phyloP scores from a whole-genome alignment of 2,113 vertebrate species.

The Ptychochromis oligacanthus region DNA sequence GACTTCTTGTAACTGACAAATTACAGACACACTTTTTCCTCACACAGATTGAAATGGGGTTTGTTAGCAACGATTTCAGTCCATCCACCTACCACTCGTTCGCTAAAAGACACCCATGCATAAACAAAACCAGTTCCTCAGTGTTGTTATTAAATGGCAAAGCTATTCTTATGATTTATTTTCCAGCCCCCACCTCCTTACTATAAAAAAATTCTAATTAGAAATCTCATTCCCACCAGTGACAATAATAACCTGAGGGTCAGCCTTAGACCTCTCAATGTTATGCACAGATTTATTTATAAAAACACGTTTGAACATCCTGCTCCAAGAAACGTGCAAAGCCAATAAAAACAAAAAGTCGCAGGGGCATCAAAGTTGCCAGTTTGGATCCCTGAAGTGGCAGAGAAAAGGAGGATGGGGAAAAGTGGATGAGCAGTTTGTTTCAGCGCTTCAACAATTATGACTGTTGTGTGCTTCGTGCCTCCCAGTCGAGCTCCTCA shows the following conservation, averaged over 20 bases:
- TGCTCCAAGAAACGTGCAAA: not conserved
- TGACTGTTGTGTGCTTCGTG: not conserved
- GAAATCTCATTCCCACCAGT: conserved; percentile 3
- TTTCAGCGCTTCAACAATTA: not conserved
- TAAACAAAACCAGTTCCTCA: not conserved
- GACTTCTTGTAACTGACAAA: conserved; percentile 27
- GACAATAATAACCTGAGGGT: not conserved
- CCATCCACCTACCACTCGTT: conserved; percentile 20
- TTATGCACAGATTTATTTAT: conserved; percentile 21
- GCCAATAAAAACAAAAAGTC: not conserved
- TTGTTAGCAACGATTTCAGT: not conserved
- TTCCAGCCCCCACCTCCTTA: not conserved
- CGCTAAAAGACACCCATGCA: not conserved
- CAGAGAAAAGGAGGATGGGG: not conserved
- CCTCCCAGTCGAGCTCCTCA: not conserved
- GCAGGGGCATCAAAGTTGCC: not conserved
- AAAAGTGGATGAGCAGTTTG: not conserved
- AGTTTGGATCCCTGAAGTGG: not conserved
- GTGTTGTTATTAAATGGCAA: not conserved
- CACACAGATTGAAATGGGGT: not conserved
- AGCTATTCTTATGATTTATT: conserved; percentile 5
- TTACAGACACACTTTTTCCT: conserved; percentile 16
- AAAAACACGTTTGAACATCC: conserved; percentile 7
- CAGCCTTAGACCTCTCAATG: not conserved
- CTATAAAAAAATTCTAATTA: conserved; percentile 33